A percentile compares a stretch with the other conserved stretches of the same genome.
Conservation (phyloP, 1,140 invertebrate species). For the Acromyrmex echinatior region DNA sequence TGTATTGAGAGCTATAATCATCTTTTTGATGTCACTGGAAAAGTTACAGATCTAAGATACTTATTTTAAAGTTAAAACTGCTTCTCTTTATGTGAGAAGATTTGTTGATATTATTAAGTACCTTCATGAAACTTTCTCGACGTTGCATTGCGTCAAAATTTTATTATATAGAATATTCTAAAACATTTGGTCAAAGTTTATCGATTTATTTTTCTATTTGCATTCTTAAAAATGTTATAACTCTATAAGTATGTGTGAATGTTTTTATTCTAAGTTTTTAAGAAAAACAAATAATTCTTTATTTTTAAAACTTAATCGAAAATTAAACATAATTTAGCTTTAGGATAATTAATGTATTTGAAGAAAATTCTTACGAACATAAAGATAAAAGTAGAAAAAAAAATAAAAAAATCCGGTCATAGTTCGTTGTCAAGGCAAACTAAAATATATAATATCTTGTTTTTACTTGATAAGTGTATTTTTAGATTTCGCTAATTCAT, state of each 20-base stretch:
- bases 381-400: not conserved
- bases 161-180: not conserved
- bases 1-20: not conserved
- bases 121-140: slow-evolving; percentile 3
- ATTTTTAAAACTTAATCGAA: not conserved
- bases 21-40: not conserved
- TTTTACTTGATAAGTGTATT: not conserved
- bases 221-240: not conserved
- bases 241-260: not conserved
- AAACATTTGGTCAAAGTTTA: not conserved
- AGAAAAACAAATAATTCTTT: not conserved
- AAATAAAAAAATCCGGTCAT: not conserved
- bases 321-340: not conserved
- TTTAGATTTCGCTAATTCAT: not conserved
- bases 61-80: slow-evolving; percentile 3
- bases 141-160: not conserved
- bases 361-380: not conserved
- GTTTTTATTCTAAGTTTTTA: not conserved
- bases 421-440: not conserved
- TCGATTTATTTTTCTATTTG: not conserved
- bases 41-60: not conserved
- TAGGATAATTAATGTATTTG: not conserved
- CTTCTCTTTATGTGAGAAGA: not conserved
- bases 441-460: not conserved
- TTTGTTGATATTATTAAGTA: not conserved